Conservation (phyloP, 2,797 vertebrate genomes). For the Gadopsis bispinosus region DNA sequence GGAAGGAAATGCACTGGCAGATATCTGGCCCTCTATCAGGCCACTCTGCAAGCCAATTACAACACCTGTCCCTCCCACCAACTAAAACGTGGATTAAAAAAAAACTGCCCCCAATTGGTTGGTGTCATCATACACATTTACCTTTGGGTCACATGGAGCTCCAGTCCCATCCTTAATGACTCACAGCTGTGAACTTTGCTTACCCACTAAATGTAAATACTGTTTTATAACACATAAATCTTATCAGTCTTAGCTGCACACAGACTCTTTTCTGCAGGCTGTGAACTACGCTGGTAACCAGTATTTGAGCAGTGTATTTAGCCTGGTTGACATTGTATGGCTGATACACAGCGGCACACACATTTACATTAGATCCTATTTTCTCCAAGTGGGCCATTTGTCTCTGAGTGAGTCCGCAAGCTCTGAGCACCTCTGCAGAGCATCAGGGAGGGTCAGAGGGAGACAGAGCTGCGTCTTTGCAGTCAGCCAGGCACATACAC, state of each 20-base stretch:
- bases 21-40: slow-evolving; percentile 51
- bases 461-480: slow-evolving; percentile 62
- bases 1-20: slow-evolving; percentile 54
- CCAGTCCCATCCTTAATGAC: slow-evolving; percentile 26
- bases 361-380: slow-evolving; percentile 74
- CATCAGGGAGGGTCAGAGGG: slow-evolving; percentile 68
- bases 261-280: slow-evolving; percentile 7
- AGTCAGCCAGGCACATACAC: slow-evolving; percentile 37
- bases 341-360: slow-evolving; percentile 50
- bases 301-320: slow-evolving; percentile 38
- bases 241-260: slow-evolving; percentile 27
- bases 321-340: slow-evolving; percentile 54
- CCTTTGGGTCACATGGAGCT: slow-evolving; percentile 12
- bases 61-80: slow-evolving; percentile 38
- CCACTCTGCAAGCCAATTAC: slow-evolving; percentile 52
- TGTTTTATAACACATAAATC: slow-evolving; percentile 46
- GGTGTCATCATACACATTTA: slow-evolving; percentile 7
- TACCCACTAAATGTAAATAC: slow-evolving; percentile 31
- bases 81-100: neutral
- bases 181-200: slow-evolving; percentile 52
- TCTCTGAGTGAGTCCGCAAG: slow-evolving; percentile 80
- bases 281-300: slow-evolving; percentile 1
- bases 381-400: slow-evolving; percentile 76
- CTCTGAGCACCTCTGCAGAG: slow-evolving; percentile 74
- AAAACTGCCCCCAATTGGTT: slow-evolving; percentile 13